Evolutionary conservation across 37 sponge, comb jelly and placozoan genomes (phyloP).

Genomic region (Chondrosia reniformis): DNA sequence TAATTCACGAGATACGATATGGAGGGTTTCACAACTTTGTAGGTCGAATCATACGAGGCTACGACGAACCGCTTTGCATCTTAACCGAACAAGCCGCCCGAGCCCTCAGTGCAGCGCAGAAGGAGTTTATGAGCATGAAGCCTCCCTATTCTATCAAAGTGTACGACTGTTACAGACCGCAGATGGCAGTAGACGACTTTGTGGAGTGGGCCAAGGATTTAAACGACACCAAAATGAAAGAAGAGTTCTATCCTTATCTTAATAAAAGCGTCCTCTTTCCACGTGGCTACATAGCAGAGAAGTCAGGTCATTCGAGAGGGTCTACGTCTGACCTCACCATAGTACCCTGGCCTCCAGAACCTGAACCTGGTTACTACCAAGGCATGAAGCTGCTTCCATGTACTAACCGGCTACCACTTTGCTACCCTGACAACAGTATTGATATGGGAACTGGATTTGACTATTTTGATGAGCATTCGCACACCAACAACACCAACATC

Average conservation of each 20-base stretch:
- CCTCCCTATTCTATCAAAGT: constrained; percentile 32
- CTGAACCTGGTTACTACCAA: constrained; percentile 16
- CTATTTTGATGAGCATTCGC: constrained; percentile 13
- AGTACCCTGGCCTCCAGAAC: constrained; percentile 17
- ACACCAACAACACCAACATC: constrained; percentile 18
- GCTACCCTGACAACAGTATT: constrained; percentile 21
- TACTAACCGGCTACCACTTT: background rate
- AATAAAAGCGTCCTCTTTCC: constrained; percentile 23
- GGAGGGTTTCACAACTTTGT: constrained; percentile 27
- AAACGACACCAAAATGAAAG: constrained; percentile 33
- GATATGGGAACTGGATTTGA: constrained; percentile 39
- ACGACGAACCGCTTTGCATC: constrained; percentile 20
- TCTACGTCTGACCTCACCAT: constrained; percentile 26
- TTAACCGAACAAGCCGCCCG: constrained; percentile 15
- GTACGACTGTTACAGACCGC: constrained; percentile 35
- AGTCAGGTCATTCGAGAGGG: constrained; percentile 25
- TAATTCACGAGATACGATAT: constrained; percentile 21
- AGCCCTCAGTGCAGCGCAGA: constrained; percentile 18
- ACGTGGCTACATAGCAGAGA: constrained; percentile 19
- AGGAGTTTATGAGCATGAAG: constrained; percentile 20
- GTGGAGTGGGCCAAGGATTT: constrained; percentile 4
- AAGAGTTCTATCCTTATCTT: constrained; percentile 19
- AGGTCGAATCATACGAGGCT: constrained; percentile 14
- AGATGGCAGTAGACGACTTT: constrained; percentile 25
- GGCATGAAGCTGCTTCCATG: constrained; percentile 17